Base-by-base conservation (phyloP, 2,797 vertebrate genomes). In the Triplophysa bombifrons region DNA sequence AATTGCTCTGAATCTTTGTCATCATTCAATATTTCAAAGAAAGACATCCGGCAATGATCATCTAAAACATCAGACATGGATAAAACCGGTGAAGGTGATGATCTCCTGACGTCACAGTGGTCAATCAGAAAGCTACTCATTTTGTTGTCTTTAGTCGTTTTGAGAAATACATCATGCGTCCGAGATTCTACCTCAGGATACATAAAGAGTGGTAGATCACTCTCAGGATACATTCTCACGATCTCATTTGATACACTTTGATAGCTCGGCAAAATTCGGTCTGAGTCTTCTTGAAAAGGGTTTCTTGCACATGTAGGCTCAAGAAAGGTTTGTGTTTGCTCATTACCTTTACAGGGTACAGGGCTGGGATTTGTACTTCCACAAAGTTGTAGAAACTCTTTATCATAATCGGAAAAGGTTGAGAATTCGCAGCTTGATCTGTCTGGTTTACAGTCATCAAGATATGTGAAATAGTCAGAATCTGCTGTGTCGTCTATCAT, bases 401-500 rank as follows among this genome's bases (percentile, higher is more conserved):
- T 92, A 64, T 94, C 93, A 75, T 91, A 91, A 86, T 94, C 93
- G 0, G 91, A 89, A 27, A 82, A 89, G 19, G 85, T 82, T 50
- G 91, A 93, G 72, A 94, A 88, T 30, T 94, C 92, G 14, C 90
- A 92, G 76, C 92, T 92, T 1, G 91, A 93, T 50, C 70, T 68
- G 66, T 90, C 91, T n/a, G 84, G 90, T 81, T 92, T 94, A 34
- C 89, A 90, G 51, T 94, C 93, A 0, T 93, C 92, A 0, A 85
- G 55, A 79, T 93, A 92, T 0, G 93, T 93, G 76, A 88, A 94
- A 85, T 94, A 94, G 84, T 92, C 93, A 0, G 93, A 94, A 84
- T 94, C 93, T 30, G 89, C 83, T 0, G 83, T 56, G 44, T 93
- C 92, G 4, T 93, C 90, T 72, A 84, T 79, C 13, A 75, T 73